Conservation (phyloP, 2,113 vertebrate genomes). For the Pygathrix nemaeus region DNA sequence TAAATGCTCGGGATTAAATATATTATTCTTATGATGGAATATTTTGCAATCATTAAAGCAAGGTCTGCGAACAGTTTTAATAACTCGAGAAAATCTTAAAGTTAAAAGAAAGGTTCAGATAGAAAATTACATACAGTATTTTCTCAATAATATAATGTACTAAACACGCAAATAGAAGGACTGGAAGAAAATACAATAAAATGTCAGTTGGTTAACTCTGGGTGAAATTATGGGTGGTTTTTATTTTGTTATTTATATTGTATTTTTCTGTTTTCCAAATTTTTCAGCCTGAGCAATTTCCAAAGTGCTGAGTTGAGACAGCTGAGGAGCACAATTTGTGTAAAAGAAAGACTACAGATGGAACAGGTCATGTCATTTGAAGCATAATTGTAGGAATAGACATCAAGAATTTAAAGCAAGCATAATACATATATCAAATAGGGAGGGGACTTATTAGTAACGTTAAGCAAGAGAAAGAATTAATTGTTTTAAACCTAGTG, state of each 20-base stretch:
- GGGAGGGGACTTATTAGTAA: not conserved
- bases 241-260: conserved; percentile 20
- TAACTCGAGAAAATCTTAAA: conserved; percentile 2
- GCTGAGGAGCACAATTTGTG: not conserved
- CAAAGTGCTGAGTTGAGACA: not conserved
- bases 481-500: not conserved
- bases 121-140: not conserved
- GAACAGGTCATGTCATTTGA: not conserved
- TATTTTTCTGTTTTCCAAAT: conserved; percentile 21
- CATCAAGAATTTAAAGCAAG: conserved; percentile 35
- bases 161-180: not conserved
- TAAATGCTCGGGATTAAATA: not conserved
- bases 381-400: not conserved
- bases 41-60: conserved; percentile 27
- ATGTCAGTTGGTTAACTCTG: not conserved
- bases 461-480: not conserved
- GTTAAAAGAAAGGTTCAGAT: not conserved
- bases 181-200: not conserved
- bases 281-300: not conserved
- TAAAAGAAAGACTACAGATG: not conserved
- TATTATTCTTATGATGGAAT: not conserved
- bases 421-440: not conserved
- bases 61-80: not conserved
- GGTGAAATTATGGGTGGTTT: not conserved
- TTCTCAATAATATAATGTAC: not conserved